Evolutionary conservation across 2,797 vertebrate genomes (phyloP), one percentile per base, ranked within the genome.

Genomic region (Micromesistius poutassou): DNA sequence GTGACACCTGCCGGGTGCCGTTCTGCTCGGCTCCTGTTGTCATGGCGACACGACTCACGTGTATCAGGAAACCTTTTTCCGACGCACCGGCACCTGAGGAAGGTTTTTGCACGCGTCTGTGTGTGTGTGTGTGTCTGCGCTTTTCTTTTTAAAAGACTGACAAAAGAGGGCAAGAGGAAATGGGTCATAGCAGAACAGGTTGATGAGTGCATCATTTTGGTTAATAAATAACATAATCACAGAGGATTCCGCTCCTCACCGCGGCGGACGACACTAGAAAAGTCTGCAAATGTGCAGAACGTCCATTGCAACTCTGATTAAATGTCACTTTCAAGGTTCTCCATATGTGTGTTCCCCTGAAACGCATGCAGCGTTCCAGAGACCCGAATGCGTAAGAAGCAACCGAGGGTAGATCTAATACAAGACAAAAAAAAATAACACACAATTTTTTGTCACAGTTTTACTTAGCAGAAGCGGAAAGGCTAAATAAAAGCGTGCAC

Each of bases 1-100:
- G 95, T 96, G 96, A 97, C 94, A 94, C 91, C 87, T 94, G 93
- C 93, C 89, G 22, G 92, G 90, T 94, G 30, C 94, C 85, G 88
- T 92, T 93, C 79, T 70, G 50, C 79, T 94, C 94, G 92, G 84
- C 93, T 93, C 93, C 84, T 25, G 95, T 97, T 93, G 90, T 94
- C 94, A 97, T 96, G 92, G 94, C 92, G 96, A 97, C 95, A 19
- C 86, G 87, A 85, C 88, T 62, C 55, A 25, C 6, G n/a, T 62
- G 55, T 9, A 62, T 62, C 4, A 62, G n/a, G 55, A 62, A 62
- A 25, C 22, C 19, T 22, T 55, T 55, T 55, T 55, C 10, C 16
- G 42, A 38, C 36, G 9, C 36, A 38, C 36, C 36, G 36, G 2
- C 36, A 38, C 36, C 36, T 38, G 8, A 38, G 36, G 10, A 38